These are phyloP conservation scores for Neopipo cinnamomea DNA, from an alignment of 2,113 vertebrate genomes.

Conservation along the genomic window DNA sequence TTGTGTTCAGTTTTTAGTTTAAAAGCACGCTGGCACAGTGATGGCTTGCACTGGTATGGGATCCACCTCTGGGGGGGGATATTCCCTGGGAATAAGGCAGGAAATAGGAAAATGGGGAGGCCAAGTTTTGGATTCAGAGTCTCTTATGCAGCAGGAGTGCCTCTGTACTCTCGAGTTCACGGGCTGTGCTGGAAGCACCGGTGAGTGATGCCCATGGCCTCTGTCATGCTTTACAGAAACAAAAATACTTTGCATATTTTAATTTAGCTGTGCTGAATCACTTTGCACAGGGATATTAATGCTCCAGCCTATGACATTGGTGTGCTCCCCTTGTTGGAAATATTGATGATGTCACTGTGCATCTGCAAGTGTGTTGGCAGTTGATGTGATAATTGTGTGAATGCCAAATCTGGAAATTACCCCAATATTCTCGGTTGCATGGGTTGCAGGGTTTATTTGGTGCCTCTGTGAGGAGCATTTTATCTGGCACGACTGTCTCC, in stretches of 20 bases:
- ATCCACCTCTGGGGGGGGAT: not conserved
- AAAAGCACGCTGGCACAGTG: accelerated
- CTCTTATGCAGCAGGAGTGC: not conserved
- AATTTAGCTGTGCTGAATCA: not conserved
- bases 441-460: not conserved
- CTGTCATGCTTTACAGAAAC: not conserved
- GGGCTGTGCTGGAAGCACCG: not conserved
- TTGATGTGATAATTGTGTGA: not conserved
- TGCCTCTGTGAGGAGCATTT: not conserved
- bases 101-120: not conserved
- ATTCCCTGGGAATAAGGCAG: not conserved
- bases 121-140: not conserved
- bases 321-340: not conserved
- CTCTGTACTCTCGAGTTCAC: not conserved
- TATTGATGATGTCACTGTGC: not conserved
- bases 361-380: not conserved
- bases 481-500: not conserved
- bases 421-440: not conserved
- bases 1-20: not conserved
- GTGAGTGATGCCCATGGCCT: not conserved
- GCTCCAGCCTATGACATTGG: not conserved
- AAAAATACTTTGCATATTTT: not conserved
- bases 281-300: not conserved
- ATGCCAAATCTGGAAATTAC: not conserved
- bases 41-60: not conserved